Base-by-base conservation (phyloP, 1,140 invertebrate genomes). In the Dufourea novaeangliae region DNA sequence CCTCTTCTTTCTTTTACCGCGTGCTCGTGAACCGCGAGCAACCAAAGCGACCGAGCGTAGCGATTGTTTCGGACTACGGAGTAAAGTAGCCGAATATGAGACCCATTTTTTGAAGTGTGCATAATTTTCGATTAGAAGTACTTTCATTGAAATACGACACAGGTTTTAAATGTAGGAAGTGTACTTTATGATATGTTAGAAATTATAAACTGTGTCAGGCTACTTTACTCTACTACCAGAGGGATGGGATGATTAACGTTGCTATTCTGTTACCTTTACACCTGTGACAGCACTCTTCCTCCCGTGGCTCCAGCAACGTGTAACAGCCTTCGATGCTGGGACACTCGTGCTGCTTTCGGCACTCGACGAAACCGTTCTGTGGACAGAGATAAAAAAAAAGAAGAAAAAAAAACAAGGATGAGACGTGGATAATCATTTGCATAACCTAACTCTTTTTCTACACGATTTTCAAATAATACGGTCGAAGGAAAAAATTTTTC, bases 361-460 rank as follows among this genome's bases (percentile, higher is more conserved):
- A 97, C 80, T 95, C 94, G 0, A 96, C 95, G 87, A 95, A 95
- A 17, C 96, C 95, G 88, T 95, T 95, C 95, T 97, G 93, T 20
- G 76, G 81, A 50, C 20, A 50, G 20, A 50, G 20, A 50, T 7
- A 5, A n/a, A 5, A 4, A 20, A 7, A 27, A 70, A 69, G 63
- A 20, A 20, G 22, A 11, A 2, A 46, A 39, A 27, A 57, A 8
- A 29, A 34, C 34, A 4, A 52, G 17, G 12, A 37, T 29, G 32
- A 69, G 14, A 4, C 27, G 44, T 5, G 12, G 11, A 46, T 46
- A 46, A 20, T 8, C 34, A 3, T 37, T 37, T 37, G 34, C 3
- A 37, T 3, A 8, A 37, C 34, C 3, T 8, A n/a, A n/a, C n/a
- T n/a, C n/a, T n/a, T n/a, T n/a, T n/a, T n/a, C n/a, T n/a, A n/a